Conservation (phyloP, 2,113 vertebrate genomes). For the Heliornis fulica region DNA sequence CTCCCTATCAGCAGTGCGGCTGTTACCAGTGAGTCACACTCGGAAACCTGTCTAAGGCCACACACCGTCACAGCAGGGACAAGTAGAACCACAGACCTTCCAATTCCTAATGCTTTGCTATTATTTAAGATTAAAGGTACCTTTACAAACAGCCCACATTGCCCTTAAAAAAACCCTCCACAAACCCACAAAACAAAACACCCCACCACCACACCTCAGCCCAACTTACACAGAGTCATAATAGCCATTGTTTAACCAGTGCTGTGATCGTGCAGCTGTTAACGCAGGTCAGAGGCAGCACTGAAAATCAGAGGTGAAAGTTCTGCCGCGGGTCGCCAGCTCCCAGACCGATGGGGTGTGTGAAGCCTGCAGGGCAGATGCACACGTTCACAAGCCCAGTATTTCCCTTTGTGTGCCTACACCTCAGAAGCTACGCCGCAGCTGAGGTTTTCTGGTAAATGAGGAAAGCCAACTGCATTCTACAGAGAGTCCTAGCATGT, state of each 20-base stretch:
- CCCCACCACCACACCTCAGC: no score
- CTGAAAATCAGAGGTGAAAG: neutral
- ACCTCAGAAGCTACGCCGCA: neutral
- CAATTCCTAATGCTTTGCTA: neutral
- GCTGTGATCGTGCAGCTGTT: neutral
- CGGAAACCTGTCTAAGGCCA: neutral
- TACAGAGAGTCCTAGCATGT: fast-evolving
- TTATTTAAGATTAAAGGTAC: neutral
- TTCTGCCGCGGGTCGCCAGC: fast-evolving
- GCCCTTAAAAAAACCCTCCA: neutral
- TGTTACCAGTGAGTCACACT: neutral
- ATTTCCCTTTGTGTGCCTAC: neutral
- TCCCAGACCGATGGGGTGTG: neutral
- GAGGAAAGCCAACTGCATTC: neutral
- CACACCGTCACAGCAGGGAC: neutral
- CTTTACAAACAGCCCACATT: neutral
- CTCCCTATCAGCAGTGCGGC: neutral
- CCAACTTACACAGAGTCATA: neutral
- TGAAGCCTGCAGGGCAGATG: neutral
- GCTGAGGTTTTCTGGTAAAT: neutral
- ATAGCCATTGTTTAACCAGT: neutral
- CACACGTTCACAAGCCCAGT: neutral
- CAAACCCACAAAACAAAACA: no score
- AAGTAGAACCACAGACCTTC: neutral
- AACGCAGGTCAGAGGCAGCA: neutral